phyloP scores from a whole-genome alignment of 2,797 vertebrate genomes.

The Tokudaia muenninki region DNA sequence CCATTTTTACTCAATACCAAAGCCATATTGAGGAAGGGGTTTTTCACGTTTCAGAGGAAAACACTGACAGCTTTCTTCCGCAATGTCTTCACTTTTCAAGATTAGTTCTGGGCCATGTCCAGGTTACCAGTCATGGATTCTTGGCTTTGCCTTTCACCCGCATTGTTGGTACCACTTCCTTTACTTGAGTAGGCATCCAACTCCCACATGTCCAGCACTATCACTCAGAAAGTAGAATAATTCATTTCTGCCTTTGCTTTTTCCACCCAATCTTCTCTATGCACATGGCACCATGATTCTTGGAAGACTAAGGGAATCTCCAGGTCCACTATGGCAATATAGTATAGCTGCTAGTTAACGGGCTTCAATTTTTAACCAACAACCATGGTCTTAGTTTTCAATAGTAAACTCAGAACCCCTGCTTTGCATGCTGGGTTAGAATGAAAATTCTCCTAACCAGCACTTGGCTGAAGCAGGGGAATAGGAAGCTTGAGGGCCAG shows the following conservation, averaged over 20 bases:
- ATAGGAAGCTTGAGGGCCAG: not conserved
- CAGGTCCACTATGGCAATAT: not conserved
- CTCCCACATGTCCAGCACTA: not conserved
- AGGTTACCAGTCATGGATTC: not conserved
- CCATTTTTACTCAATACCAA: not conserved
- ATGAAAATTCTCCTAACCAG: not conserved
- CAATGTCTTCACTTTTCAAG: slow-evolving; percentile 1
- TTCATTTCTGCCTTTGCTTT: not conserved
- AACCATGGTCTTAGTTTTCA: not conserved
- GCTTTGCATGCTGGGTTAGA: not conserved
- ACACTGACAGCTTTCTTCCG: not conserved
- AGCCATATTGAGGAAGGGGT: not conserved
- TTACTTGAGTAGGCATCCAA: rapidly evolving
- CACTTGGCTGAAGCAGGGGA: not conserved
- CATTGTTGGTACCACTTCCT: not conserved
- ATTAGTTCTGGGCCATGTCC: not conserved
- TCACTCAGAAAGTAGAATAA: not conserved
- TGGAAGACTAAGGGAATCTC: not conserved
- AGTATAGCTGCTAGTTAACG: not conserved
- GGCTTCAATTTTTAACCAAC: not conserved
- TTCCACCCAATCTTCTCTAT: not conserved
- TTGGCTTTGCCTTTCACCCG: not conserved
- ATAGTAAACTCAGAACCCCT: not conserved
- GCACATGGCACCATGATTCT: not conserved
- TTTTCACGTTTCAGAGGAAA: not conserved